Evolutionary conservation across 1,140 invertebrate species (phyloP), one percentile per base, ranked within the genome.

Genomic region (Drosophila murphyi): DNA sequence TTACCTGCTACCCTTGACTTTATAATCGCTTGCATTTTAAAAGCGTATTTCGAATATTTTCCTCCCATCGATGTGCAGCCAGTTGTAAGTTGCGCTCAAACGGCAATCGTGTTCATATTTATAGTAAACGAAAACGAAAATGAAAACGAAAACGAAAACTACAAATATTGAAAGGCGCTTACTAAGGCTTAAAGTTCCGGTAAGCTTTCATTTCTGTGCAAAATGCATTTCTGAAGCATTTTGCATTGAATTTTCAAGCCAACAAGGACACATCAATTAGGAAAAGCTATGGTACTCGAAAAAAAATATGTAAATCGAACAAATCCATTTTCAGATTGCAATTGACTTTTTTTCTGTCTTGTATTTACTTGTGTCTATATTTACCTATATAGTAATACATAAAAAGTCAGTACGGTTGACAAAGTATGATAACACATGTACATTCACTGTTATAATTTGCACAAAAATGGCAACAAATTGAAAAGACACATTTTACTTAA

Each of bases 21-120:
- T 28, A 29, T 55, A 54, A 52, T 60, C 37, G 48, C 48, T 35
- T 20, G 37, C 55, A 76, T 65, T 65, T 72, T 72, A 61, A 51
- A 72, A 67, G 37, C 37, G 51, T 64, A 77, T 78, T 78, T 65
- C 29, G 62, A 35, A n/a, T 57, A 56, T 41, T 51, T 64, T 63
- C 55, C 35, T 60, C 34, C 41, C 48, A 57, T 57, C 50, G 39
- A 37, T 39, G 6, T 43, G 37, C 32, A 62, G 5, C 39, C 55
- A 68, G 35, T 47, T 59, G 60, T 45, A 43, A 51, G 43, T 61
- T 50, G 29, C 29, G 54, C 32, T 57, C 41, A 57, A 73, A 48
- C 34, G 43, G 76, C 70, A 69, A 64, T 74, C 76, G 68, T 45
- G 68, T 71, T 45, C 47, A 56, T 48, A 47, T 54, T 59, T 31